Percentiles rank a stretch among this genome's conserved stretches.
Evolutionary conservation across 2,113 vertebrate species (phyloP).

Genomic region (Mesocricetus auratus): DNA sequence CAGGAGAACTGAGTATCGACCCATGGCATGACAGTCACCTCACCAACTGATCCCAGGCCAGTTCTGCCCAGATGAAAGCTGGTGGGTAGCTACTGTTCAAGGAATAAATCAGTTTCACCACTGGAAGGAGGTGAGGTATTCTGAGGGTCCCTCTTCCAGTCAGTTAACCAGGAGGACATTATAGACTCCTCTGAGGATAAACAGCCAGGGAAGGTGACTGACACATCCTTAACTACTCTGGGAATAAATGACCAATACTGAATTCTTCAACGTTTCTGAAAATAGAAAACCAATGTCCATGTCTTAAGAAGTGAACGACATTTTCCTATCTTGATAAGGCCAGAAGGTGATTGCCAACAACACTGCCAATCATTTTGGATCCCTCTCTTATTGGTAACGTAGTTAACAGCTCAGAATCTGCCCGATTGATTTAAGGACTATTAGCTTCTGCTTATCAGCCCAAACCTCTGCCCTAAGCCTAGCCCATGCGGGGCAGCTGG

Average conservation of each 20-base stretch:
- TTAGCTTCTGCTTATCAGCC: background rate
- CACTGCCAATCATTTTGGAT: background rate
- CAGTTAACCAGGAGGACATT: background rate
- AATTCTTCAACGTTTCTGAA: constrained; percentile 25
- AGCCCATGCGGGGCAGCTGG: background rate
- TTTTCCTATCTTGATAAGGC: background rate
- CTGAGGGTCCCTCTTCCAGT: constrained; percentile 8
- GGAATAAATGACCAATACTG: background rate
- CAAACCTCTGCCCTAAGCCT: background rate
- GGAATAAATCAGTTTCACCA: constrained; percentile 1
- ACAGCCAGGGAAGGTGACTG: background rate
- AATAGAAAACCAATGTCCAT: background rate
- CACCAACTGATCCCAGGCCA: too few relatives aligned
- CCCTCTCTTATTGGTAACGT: background rate
- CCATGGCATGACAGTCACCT: background rate
- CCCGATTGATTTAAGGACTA: background rate
- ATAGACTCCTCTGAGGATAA: background rate
- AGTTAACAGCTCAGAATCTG: background rate
- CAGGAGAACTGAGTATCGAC: background rate
- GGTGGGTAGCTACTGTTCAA: background rate
- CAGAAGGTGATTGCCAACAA: background rate
- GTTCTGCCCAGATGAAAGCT: background rate
- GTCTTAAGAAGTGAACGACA: background rate
- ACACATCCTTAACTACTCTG: background rate
- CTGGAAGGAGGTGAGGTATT: background rate